Evolutionary conservation across 2,113 vertebrate species (phyloP).

Genomic region (Pagrus major): DNA sequence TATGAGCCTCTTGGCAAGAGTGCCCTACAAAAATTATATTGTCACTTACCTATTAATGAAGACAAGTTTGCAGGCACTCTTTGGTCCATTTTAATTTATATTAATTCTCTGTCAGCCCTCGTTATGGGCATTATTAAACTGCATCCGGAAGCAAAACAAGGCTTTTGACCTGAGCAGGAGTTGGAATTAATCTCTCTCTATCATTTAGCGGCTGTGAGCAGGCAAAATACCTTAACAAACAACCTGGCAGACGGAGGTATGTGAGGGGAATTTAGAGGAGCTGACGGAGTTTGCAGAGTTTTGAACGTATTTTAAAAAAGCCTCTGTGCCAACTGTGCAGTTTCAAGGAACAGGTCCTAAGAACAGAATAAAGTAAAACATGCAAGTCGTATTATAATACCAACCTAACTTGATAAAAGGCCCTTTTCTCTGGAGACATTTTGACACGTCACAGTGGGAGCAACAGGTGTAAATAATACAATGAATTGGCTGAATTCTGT

Average conservation of each 20-base stretch:
- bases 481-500: not conserved
- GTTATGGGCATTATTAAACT: slow-evolving; percentile 81
- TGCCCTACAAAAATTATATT: slow-evolving; percentile 71
- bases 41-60: slow-evolving; percentile 85
- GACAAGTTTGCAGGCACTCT: slow-evolving; percentile 78
- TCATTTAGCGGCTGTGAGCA: slow-evolving; percentile 58
- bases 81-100: slow-evolving; percentile 82
- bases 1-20: slow-evolving; percentile 59
- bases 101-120: slow-evolving; percentile 82
- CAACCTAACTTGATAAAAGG: not conserved
- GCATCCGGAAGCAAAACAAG: slow-evolving; percentile 75
- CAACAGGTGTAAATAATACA: not conserved
- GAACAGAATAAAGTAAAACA: slow-evolving; percentile 6
- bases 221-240: slow-evolving; percentile 61
- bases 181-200: slow-evolving; percentile 73
- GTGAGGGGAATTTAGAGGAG: slow-evolving; percentile 57
- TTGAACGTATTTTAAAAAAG: slow-evolving; percentile 36
- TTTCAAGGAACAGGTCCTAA: slow-evolving; percentile 15
- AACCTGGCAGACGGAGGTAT: slow-evolving; percentile 44
- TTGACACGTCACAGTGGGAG: slow-evolving; percentile 1
- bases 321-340: slow-evolving; percentile 13
- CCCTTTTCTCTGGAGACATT: slow-evolving; percentile 1
- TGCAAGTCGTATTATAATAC: not conserved
- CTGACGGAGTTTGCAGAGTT: slow-evolving; percentile 12
- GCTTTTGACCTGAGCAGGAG: slow-evolving; percentile 73